Evolutionary conservation across 1,140 invertebrate genomes (phyloP).

Genomic region (Planococcus citri): DNA sequence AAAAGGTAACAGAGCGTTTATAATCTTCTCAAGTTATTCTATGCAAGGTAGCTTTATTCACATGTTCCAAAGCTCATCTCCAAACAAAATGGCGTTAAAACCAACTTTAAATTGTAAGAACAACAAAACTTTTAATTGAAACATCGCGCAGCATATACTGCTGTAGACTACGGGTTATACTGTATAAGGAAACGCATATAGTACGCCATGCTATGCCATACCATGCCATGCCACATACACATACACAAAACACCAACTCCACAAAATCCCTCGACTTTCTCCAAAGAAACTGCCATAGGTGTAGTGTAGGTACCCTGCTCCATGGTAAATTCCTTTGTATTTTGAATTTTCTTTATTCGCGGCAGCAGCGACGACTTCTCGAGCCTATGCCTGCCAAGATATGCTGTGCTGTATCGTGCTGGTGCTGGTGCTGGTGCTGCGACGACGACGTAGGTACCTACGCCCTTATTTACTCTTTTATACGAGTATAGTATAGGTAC

Average conservation of each 20-base stretch:
- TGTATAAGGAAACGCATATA: conserved; percentile 3
- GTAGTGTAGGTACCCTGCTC: too few species aligned
- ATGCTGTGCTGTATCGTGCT: not conserved
- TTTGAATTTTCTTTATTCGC: conserved; percentile 13
- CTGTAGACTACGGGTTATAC: too few species aligned
- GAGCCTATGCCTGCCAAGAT: too few species aligned
- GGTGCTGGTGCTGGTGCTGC: too few species aligned
- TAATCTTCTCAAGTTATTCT: conserved; percentile 20
- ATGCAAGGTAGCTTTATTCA: conserved; percentile 19
- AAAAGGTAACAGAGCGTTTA: conserved; percentile 19
- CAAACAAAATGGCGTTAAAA: conserved; percentile 18
- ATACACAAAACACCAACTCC: too few species aligned
- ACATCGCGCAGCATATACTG: conserved; percentile 14
- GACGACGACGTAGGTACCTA: not conserved
- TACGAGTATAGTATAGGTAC: too few species aligned
- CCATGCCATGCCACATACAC: too few species aligned
- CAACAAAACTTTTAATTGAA: conserved; percentile 20
- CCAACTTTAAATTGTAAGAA: conserved; percentile 20
- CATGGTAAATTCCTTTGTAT: conserved; percentile 13
- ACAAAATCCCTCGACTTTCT: not conserved
- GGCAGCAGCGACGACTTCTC: too few species aligned
- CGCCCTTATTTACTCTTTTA: conserved; percentile 18
- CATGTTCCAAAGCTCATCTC: conserved; percentile 19
- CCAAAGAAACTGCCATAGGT: too few species aligned
- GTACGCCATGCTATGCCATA: too few species aligned